Percentiles rank a stretch among this genome's conserved stretches.
These are phyloP conservation scores for Melanotaenia pygmaea DNA, from an alignment of 2,797 vertebrate species.

Conservation along the genomic window DNA sequence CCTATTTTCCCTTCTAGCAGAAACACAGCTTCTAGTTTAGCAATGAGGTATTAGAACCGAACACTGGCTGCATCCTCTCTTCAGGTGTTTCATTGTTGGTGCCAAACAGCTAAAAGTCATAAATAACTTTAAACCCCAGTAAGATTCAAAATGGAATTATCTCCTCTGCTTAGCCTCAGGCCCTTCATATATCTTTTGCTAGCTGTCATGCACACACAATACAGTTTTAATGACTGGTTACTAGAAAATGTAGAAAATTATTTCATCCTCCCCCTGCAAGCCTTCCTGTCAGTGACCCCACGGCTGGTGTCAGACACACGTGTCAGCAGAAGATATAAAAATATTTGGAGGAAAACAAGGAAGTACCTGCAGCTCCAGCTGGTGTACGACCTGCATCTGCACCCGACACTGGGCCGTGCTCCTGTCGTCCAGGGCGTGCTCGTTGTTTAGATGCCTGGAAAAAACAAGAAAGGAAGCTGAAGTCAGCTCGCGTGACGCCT, in stretches of 20 bases:
- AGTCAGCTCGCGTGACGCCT: conserved; percentile 25
- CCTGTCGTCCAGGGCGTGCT: conserved; percentile 99
- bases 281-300: conserved; percentile 60
- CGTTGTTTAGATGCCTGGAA: conserved; percentile 98
- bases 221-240: conserved; percentile 93
- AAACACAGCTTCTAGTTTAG: background rate
- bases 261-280: conserved; percentile 67
- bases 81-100: conserved; percentile 82
- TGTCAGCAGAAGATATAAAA: background rate
- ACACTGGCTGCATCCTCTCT: conserved; percentile 5
- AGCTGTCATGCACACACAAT: conserved; percentile 97
- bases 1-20: conserved; percentile 33
- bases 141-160: conserved; percentile 99
- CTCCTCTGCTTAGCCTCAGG: conserved; percentile 96
- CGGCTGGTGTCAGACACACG: conserved; percentile 58
- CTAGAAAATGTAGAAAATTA: conserved; percentile 93
- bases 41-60: conserved; percentile 10
- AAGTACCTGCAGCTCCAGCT: conserved; percentile 99
- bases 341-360: too few species aligned
- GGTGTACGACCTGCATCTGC: conserved; percentile 99
- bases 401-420: conserved; percentile 99
- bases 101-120: conserved; percentile 96
- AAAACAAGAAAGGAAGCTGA: conserved; percentile 21
- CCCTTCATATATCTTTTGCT: conserved; percentile 95
- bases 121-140: conserved; percentile 99